Base-by-base conservation (phyloP, 2,797 vertebrate genomes). In the Parauchenoglanis ngamensis region DNA sequence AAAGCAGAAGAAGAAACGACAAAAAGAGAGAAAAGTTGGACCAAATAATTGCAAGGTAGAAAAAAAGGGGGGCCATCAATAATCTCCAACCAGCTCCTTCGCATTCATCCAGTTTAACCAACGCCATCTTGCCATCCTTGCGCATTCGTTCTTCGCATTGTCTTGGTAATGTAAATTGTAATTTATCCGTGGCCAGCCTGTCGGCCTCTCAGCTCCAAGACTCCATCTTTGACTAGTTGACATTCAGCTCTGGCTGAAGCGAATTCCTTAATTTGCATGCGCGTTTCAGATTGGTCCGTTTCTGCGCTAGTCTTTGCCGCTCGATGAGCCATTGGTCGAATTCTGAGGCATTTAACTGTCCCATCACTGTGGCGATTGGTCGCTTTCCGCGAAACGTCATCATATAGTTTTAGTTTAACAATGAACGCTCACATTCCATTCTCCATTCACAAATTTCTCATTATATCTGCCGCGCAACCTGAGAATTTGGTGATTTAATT, bases 171-270 rank as follows among this genome's bases (percentile, higher is more conserved):
- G 87, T 88, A 91, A 93, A 92, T 87, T 88, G 87, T 89, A 91
- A 92, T 94, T 92, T 94, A 94, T 95, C 94, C 95, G 90, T 92
- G 92, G 94, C 94, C 94, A 95, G 95, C 95, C 96, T 96, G 96
- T 95, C 97, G 97, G 97, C 96, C 95, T 95, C 93, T 95, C 94
- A 94, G 94, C 96, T 95, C 91, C 95, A 78, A 93, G 96, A 97
- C 97, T 98, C 97, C 98, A 98, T 98, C 97, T 99, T 98, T 98
- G 97, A 97, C 97, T 96, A 95, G 96, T 97, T 98, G 97, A 98
- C 97, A 98, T 98, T 97, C 97, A 96, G 95, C 94, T 97, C 96
- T 95, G 95, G 96, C 94, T 93, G 95, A 96, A 95, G 95, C 96
- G 94, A 94, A 96, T 96, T 94, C 96, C 93, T 95, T 89, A 79